Evolutionary conservation across 2,797 vertebrate species (phyloP).

Genomic region (Masticophis lateralis): DNA sequence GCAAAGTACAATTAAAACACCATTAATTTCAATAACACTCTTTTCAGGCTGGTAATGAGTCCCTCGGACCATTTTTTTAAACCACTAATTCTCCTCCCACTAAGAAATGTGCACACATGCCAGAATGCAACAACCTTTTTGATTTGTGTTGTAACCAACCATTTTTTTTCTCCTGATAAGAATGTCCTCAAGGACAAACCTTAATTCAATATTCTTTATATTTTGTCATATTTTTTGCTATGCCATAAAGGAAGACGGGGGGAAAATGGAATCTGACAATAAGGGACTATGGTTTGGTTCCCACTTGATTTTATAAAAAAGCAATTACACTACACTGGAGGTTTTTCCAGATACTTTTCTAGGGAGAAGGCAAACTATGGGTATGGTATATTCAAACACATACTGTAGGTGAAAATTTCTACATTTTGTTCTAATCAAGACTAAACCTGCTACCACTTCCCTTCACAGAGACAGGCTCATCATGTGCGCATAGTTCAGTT

Average conservation of each 20-base stretch:
- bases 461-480: neutral
- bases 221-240: slow-evolving; percentile 1
- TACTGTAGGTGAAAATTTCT: neutral
- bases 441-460: neutral
- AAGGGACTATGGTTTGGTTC: neutral
- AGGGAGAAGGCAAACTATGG: neutral
- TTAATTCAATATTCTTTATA: neutral
- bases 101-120: slow-evolving; percentile 4
- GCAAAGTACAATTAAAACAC: slow-evolving; percentile 56
- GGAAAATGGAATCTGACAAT: slow-evolving; percentile 6
- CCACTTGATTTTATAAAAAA: neutral
- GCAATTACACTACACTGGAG: neutral
- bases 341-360: neutral
- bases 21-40: slow-evolving; percentile 56
- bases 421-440: neutral
- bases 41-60: slow-evolving; percentile 31
- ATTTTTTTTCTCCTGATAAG: slow-evolving; percentile 20
- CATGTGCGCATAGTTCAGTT: neutral
- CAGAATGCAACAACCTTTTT: slow-evolving; percentile 33
- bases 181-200: slow-evolving; percentile 38
- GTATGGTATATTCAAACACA: neutral
- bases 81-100: slow-evolving; percentile 34
- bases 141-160: slow-evolving; percentile 31
- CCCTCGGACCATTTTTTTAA: slow-evolving; percentile 41
- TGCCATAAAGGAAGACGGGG: slow-evolving; percentile 25